Evolutionary conservation across 1,140 invertebrate species (phyloP).

Genomic region (Drosophila leontia): DNA sequence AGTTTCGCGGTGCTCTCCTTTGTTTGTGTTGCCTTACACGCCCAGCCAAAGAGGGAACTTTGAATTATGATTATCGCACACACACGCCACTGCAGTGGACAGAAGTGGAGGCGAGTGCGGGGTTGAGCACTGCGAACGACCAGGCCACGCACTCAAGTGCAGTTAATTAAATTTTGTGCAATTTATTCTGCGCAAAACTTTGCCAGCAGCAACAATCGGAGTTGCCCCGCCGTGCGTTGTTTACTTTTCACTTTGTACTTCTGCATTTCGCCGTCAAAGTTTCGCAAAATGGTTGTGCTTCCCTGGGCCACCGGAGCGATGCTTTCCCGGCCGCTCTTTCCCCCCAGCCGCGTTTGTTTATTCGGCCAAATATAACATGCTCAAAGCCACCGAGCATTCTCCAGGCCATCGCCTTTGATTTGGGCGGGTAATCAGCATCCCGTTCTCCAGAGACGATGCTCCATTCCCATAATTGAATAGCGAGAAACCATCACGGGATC

Average conservation of each 20-base stretch:
- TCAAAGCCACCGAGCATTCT: conserved; percentile 44
- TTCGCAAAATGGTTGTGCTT: conserved; percentile 61
- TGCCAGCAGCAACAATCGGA: conserved; percentile 58
- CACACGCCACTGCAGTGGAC: conserved; percentile 63
- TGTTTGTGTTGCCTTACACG: conserved; percentile 59
- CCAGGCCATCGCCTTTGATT: conserved; percentile 57
- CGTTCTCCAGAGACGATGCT: conserved; percentile 5
- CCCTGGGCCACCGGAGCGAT: conserved; percentile 15
- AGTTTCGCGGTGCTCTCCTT: conserved; percentile 72
- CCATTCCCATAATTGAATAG: background rate
- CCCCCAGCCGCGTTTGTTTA: conserved; percentile 42
- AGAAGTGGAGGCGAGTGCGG: conserved; percentile 4
- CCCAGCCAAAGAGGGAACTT: conserved; percentile 55
- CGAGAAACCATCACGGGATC: conserved; percentile 10
- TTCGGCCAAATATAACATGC: conserved; percentile 58
- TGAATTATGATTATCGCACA: conserved; percentile 81
- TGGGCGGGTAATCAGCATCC: conserved; percentile 19
- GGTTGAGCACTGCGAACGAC: background rate
- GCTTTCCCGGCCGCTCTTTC: background rate
- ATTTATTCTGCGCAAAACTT: conserved; percentile 80
- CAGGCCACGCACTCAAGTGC: conserved; percentile 74
- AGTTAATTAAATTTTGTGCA: conserved; percentile 82
- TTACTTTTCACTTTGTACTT: conserved; percentile 80
- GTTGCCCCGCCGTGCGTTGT: conserved; percentile 54
- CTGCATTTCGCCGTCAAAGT: conserved; percentile 71